Percentiles rank a stretch among this genome's conserved stretches.
phyloP scores from a whole-genome alignment of 2,113 vertebrate genomes.

The Percina caprodes region DNA sequence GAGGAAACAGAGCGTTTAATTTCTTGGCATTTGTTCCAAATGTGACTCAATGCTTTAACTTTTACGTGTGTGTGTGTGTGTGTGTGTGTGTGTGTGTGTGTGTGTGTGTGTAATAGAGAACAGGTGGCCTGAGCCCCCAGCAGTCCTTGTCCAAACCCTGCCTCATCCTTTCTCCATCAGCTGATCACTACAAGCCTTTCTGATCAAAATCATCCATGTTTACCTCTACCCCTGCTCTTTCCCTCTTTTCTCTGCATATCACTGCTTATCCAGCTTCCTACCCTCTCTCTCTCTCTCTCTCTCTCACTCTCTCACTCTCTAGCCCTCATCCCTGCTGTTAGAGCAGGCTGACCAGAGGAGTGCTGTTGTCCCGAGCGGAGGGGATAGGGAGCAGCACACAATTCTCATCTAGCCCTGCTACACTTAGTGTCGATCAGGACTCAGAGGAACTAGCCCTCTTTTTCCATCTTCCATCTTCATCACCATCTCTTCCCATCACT shows the following conservation, averaged over 20 bases:
- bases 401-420: slow-evolving; percentile 38
- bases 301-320: slow-evolving; percentile 17
- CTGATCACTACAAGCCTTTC: slow-evolving; percentile 36
- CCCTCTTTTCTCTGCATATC: slow-evolving; percentile 19
- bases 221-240: slow-evolving; percentile 18
- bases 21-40: slow-evolving; percentile 68
- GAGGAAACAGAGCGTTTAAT: slow-evolving; percentile 71
- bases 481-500: slow-evolving; percentile 4
- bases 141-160: slow-evolving; percentile 38
- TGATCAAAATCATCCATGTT: slow-evolving; percentile 41
- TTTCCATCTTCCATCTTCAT: slow-evolving; percentile 9
- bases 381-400: slow-evolving; percentile 54
- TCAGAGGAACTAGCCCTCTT: slow-evolving; percentile 51
- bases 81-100: slow-evolving; percentile 3
- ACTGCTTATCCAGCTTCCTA: slow-evolving; percentile 18
- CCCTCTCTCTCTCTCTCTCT: slow-evolving; percentile 3
- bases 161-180: slow-evolving; percentile 57
- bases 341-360: slow-evolving; percentile 51
- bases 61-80: neutral
- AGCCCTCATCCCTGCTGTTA: slow-evolving; percentile 28
- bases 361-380: slow-evolving; percentile 52
- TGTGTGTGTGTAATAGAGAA: slow-evolving; percentile 35
- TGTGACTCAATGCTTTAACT: slow-evolving; percentile 45
- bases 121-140: slow-evolving; percentile 65
- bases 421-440: slow-evolving; percentile 29